Evolutionary conservation across 2,113 vertebrate species (phyloP).

Genomic region (Danionella cerebrum): DNA sequence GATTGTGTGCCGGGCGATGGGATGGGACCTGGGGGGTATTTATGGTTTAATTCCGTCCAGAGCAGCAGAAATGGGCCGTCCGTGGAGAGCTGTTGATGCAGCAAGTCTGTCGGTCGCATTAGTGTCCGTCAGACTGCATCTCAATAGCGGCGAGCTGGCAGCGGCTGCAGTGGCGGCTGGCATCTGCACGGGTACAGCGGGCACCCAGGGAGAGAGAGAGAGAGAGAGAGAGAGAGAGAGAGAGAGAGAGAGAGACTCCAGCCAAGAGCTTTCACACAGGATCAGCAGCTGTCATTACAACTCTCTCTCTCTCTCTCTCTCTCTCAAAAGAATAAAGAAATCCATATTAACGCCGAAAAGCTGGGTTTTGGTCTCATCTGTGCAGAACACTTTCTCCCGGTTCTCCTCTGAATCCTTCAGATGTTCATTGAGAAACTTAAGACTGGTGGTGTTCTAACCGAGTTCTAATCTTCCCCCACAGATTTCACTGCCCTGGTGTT

Average conservation of each 20-base stretch:
- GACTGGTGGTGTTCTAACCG: no score
- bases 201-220: slow-evolving; percentile 51
- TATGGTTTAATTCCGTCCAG: slow-evolving; percentile 74
- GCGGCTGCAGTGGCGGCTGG: slow-evolving; percentile 46
- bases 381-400: no score
- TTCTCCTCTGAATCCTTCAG: no score
- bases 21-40: slow-evolving; percentile 63
- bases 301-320: slow-evolving; percentile 24
- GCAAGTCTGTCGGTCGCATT: slow-evolving; percentile 73
- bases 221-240: no score
- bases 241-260: no score
- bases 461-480: no score
- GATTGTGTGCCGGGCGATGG: slow-evolving; percentile 44
- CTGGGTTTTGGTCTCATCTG: no score
- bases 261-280: slow-evolving; percentile 58
- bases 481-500: no score
- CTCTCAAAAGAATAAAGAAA: no score
- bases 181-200: slow-evolving; percentile 46
- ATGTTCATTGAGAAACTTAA: no score
- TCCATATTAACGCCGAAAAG: no score
- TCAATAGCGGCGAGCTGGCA: slow-evolving; percentile 68
- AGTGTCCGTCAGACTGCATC: slow-evolving; percentile 63
- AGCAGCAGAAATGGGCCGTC: slow-evolving; percentile 69
- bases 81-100: slow-evolving; percentile 67
- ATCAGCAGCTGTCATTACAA: slow-evolving; percentile 59